phyloP scores from a whole-genome alignment of 2,113 vertebrate species.

The Scolopax mira region DNA sequence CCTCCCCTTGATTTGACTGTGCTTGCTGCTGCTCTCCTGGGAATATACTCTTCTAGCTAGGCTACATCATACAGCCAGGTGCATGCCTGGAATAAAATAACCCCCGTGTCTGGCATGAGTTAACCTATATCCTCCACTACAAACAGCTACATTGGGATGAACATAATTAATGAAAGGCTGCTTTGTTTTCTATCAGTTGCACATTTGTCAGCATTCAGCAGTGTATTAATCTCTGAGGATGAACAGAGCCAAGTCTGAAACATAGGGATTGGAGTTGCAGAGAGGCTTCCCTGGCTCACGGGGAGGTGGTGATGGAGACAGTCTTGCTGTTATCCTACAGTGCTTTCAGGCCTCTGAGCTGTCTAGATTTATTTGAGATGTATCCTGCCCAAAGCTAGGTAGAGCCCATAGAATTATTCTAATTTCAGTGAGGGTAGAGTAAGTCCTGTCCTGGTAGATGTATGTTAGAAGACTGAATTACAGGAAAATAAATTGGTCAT shows the following conservation, averaged over 20 bases:
- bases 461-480: not conserved
- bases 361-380: not conserved
- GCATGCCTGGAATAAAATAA: not conserved
- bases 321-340: not conserved
- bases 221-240: not conserved
- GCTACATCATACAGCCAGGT: not conserved
- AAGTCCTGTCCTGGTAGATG: not conserved
- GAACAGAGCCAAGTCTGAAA: not conserved
- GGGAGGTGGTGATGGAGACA: not conserved
- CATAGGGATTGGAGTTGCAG: not conserved
- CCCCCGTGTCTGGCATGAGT: rapidly evolving
- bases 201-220: not conserved
- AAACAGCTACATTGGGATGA: not conserved
- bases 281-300: not conserved
- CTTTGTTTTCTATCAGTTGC: not conserved
- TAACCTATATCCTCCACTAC: not conserved
- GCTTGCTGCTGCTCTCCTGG: not conserved
- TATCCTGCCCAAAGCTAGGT: not conserved
- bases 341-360: not conserved
- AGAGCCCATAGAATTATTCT: not conserved
- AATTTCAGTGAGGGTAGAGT: not conserved
- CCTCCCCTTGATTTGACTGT: rapidly evolving
- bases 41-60: not conserved
- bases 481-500: not conserved
- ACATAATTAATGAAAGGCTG: not conserved